A percentile compares a stretch with the other conserved stretches of the same genome.
Conservation (phyloP, 2,888 invertebrate genomes). For the Pseudococcus longispinus region DNA sequence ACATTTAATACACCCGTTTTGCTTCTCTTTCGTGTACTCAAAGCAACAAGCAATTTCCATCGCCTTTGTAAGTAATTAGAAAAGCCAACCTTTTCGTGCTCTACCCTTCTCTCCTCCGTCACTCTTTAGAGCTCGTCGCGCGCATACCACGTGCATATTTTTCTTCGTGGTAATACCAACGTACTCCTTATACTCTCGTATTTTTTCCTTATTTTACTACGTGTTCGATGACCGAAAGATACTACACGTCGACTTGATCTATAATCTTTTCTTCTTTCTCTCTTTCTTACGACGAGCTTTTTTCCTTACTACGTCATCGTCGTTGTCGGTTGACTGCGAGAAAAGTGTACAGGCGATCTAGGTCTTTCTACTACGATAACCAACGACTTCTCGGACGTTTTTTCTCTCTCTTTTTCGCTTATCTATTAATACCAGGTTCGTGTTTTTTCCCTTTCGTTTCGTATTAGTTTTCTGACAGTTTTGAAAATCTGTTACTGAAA, state of each 20-base stretch:
- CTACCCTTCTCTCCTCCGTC: neutral
- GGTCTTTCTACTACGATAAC: neutral
- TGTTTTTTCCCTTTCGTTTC: neutral
- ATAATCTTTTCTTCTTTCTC: neutral
- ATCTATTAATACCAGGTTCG: neutral
- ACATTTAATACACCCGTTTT: neutral
- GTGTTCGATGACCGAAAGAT: conserved; percentile 15
- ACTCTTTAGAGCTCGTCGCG: neutral
- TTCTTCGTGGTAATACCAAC: neutral
- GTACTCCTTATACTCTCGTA: neutral
- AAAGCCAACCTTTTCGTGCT: neutral
- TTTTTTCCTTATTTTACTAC: neutral
- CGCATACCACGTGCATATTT: neutral
- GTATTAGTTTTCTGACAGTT: neutral
- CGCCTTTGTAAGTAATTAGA: neutral
- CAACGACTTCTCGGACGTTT: neutral
- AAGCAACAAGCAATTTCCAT: neutral
- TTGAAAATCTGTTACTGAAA: neutral
- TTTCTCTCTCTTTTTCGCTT: no score
- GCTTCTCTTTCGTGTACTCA: neutral
- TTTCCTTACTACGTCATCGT: neutral
- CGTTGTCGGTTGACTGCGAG: neutral
- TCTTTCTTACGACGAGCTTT: neutral
- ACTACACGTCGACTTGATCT: neutral
- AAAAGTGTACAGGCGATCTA: neutral